Percentiles rank a stretch among this genome's conserved stretches.
These are phyloP conservation scores for Chinchilla lanigera DNA, from an alignment of 2,113 vertebrate genomes.

Conservation along the genomic window DNA sequence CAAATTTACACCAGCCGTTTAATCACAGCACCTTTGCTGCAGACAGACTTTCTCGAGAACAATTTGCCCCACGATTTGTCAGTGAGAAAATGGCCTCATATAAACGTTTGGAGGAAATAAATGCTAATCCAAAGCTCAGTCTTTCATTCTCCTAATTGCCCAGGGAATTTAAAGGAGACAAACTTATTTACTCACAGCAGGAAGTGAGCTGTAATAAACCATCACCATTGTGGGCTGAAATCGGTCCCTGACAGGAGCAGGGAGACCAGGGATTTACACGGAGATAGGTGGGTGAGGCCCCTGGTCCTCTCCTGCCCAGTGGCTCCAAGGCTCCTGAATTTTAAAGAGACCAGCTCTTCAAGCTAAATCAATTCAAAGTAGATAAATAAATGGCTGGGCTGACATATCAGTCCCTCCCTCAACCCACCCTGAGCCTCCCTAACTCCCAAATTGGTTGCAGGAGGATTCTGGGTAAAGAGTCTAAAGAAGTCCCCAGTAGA, in stretches of 20 bases:
- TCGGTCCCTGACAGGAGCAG: constrained; percentile 76
- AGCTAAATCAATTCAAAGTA: not conserved
- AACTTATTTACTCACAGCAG: constrained; percentile 90
- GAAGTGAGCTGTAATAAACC: constrained; percentile 90
- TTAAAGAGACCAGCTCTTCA: constrained; percentile 35
- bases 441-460: not conserved
- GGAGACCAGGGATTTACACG: not conserved
- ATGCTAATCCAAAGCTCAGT: constrained; percentile 87
- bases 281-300: not conserved
- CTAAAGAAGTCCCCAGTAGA: not conserved
- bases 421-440: not conserved
- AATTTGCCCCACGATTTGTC: constrained; percentile 89
- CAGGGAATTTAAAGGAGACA: constrained; percentile 89
- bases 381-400: not conserved
- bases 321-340: not conserved
- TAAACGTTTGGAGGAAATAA: constrained; percentile 88
- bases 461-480: not conserved
- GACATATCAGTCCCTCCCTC: fast-evolving
- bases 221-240: constrained; percentile 82
- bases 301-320: not conserved
- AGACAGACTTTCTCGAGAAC: constrained; percentile 88
- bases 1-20: constrained; percentile 87
- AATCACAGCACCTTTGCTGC: constrained; percentile 88
- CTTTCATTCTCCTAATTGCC: constrained; percentile 91
- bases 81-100: constrained; percentile 88